A percentile compares a stretch with the other conserved stretches of the same genome.
Evolutionary conservation across 2,888 invertebrate genomes (phyloP).

Genomic region (Conops quadrifasciatus): DNA sequence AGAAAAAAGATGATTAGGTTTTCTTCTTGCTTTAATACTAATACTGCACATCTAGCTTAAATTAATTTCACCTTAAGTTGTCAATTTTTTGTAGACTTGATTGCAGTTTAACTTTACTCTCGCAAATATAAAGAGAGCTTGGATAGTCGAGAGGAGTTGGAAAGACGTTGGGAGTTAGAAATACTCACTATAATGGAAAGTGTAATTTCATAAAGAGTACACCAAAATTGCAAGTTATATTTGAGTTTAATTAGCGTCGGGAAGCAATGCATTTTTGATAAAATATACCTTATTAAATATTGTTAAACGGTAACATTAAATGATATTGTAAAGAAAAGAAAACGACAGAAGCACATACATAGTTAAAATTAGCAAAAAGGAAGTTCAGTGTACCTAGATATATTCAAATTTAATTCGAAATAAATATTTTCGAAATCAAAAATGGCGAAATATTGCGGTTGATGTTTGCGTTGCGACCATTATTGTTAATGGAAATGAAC

Average conservation of each 20-base stretch:
- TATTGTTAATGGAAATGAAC: too few species aligned
- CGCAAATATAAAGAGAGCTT: too few species aligned
- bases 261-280: slow-evolving; percentile 1
- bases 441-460: not conserved
- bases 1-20: slow-evolving; percentile 62
- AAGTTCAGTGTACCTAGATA: slow-evolving; percentile 20
- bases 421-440: slow-evolving; percentile 1
- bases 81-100: slow-evolving; percentile 18
- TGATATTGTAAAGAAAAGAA: slow-evolving; percentile 16
- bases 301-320: slow-evolving; percentile 10
- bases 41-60: slow-evolving; percentile 12
- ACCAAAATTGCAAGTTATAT: not conserved
- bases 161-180: not conserved
- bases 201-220: not conserved
- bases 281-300: slow-evolving; percentile 9
- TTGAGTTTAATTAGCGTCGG: not conserved
- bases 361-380: slow-evolving; percentile 25
- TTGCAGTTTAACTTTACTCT: not conserved
- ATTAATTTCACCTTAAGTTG: slow-evolving; percentile 29
- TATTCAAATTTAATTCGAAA: not conserved
- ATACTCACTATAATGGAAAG: not conserved
- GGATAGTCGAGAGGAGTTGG: too few species aligned
- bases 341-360: too few species aligned
- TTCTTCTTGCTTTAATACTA: slow-evolving; percentile 16
- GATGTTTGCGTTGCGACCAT: not conserved